Evolutionary conservation across 2,888 invertebrate genomes (phyloP).

Genomic region (Prosapia bicincta): DNA sequence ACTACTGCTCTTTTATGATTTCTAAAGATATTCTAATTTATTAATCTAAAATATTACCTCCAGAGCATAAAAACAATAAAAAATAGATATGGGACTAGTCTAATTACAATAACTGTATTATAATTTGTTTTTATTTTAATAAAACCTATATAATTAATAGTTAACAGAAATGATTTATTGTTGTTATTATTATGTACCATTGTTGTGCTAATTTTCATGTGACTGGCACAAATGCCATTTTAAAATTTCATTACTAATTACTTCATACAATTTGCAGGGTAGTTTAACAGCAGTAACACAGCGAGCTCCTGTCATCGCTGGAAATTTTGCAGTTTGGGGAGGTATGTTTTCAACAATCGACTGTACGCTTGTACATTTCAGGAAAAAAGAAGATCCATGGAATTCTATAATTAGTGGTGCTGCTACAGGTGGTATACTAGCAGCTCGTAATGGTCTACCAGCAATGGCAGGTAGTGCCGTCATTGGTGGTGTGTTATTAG

Average conservation of each 20-base stretch:
- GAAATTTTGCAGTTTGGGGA: constrained; percentile 99
- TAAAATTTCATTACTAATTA: no score
- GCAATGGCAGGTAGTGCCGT: constrained; percentile 95
- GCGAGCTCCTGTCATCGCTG: constrained; percentile 87
- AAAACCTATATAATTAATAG: no score
- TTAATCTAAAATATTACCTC: no score
- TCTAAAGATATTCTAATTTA: no score
- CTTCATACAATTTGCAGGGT: constrained; percentile 44
- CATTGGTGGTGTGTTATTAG: constrained; percentile 91
- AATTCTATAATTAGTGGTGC: constrained; percentile 94
- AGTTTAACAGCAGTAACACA: constrained; percentile 85
- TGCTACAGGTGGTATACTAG: constrained; percentile 92
- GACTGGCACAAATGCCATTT: background rate
- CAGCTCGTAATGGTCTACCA: constrained; percentile 88
- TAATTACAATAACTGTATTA: no score
- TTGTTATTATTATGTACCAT: no score
- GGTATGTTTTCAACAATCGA: constrained; percentile 97
- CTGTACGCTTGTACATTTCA: constrained; percentile 85
- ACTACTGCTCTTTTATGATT: no score
- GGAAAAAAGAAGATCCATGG: constrained; percentile 98
- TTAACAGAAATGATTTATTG: no score
- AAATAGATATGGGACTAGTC: no score
- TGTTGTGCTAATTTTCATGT: no score
- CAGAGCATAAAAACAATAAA: no score
- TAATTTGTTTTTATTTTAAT: no score